Percentiles rank a stretch among this genome's conserved stretches.
phyloP scores from a whole-genome alignment of 2,888 invertebrate genomes.

The Leucophenga montana region DNA sequence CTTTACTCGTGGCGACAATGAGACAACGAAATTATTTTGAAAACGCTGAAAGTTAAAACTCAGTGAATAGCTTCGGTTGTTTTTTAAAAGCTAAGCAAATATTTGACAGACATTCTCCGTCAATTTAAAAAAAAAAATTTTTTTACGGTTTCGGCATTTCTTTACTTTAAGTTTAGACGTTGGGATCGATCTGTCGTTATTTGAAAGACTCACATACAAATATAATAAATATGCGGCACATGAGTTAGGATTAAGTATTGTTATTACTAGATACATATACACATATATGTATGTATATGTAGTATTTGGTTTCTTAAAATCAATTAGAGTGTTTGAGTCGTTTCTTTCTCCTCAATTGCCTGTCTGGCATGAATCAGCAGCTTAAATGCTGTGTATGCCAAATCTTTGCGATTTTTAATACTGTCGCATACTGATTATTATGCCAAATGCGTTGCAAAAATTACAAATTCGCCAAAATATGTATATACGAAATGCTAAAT shows the following conservation, averaged over 20 bases:
- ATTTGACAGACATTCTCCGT: conserved; percentile 22
- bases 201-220: too few species aligned
- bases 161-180: too few species aligned
- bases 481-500: conserved; percentile 1
- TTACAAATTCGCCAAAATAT: conserved; percentile 40
- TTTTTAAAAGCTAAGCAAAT: conserved; percentile 30
- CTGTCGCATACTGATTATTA: conserved; percentile 47
- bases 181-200: too few species aligned
- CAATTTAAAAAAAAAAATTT: neutral
- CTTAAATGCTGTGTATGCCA: too few species aligned
- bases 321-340: neutral
- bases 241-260: neutral
- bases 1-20: neutral
- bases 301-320: conserved; percentile 11
- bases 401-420: conserved; percentile 6
- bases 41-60: conserved; percentile 4
- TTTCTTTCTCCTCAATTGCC: too few species aligned
- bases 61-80: neutral
- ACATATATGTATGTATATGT: too few species aligned
- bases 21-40: conserved; percentile 16
- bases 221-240: neutral
- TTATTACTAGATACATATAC: neutral
- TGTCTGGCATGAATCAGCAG: too few species aligned
- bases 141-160: conserved; percentile 12
- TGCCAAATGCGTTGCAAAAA: conserved; percentile 53